Evolutionary conservation across 2,888 invertebrate species (phyloP).

Genomic region (Drosophila acutilabella): DNA sequence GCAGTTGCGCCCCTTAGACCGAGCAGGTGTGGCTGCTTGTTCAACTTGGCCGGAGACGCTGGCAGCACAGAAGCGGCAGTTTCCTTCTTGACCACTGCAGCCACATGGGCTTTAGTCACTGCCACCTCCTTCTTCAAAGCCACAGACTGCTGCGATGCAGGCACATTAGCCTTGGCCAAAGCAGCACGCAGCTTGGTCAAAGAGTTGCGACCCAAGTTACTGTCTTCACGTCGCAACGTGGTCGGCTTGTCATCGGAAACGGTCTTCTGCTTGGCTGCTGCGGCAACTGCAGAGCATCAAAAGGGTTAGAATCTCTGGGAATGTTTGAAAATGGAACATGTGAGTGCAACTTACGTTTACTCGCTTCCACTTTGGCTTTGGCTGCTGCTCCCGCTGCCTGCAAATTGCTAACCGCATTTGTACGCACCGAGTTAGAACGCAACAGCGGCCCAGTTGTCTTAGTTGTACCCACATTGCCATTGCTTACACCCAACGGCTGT

Average conservation of each 20-base stretch:
- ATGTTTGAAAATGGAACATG: conserved; percentile 1
- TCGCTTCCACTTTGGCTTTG: conserved; percentile 73
- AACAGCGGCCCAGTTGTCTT: conserved; percentile 38
- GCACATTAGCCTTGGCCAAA: conserved; percentile 62
- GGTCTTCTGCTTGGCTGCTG: conserved; percentile 40
- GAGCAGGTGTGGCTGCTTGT: conserved; percentile 16
- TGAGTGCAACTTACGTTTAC: conserved; percentile 50
- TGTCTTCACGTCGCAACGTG: conserved; percentile 82
- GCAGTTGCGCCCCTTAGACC: background rate
- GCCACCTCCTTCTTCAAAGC: conserved; percentile 36
- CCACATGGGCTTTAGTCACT: conserved; percentile 50
- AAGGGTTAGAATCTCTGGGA: background rate
- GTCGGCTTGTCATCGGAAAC: conserved; percentile 48
- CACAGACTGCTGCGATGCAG: background rate
- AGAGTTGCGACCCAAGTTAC: conserved; percentile 82
- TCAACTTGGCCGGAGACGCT: background rate
- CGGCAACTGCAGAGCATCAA: conserved; percentile 1
- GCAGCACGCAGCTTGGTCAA: conserved; percentile 82
- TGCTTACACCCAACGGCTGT: conserved; percentile 50
- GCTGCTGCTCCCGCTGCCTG: conserved; percentile 10
- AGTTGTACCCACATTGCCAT: conserved; percentile 26
- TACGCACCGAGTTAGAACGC: conserved; percentile 81
- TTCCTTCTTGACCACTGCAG: conserved; percentile 10
- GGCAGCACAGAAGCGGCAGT: conserved; percentile 27
- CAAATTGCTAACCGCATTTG: conserved; percentile 33